Conservation (phyloP, 1,140 invertebrate genomes). For the Cydia fagiglandana region DNA sequence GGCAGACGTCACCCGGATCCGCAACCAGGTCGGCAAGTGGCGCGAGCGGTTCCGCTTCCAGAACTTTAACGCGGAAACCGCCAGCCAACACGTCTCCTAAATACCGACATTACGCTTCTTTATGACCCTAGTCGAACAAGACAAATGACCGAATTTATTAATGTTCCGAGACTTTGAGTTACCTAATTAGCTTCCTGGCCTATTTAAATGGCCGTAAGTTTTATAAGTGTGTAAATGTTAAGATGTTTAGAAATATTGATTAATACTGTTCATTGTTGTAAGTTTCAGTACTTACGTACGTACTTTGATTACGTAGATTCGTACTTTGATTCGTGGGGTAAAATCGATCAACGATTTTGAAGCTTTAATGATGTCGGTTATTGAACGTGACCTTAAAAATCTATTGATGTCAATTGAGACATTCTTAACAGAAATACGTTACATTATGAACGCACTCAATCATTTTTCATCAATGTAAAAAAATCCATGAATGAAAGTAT, state of each 20-base stretch:
- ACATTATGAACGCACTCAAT: too few relatives aligned
- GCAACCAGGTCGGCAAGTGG: constrained; percentile 80
- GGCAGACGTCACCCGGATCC: constrained; percentile 80
- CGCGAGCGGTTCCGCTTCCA: constrained; percentile 64
- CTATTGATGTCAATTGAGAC: too few relatives aligned
- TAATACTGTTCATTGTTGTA: not conserved
- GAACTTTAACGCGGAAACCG: not conserved
- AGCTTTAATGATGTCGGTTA: too few relatives aligned
- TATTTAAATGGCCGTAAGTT: constrained; percentile 13
- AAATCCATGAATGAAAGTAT: too few relatives aligned
- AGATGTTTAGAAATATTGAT: constrained; percentile 11
- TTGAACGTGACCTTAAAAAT: too few relatives aligned
- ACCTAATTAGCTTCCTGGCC: constrained; percentile 22
- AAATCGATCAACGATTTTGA: too few relatives aligned
- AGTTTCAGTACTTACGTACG: too few relatives aligned
- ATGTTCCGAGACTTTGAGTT: constrained; percentile 22
- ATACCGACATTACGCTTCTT: constrained; percentile 16
- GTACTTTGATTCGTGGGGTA: too few relatives aligned
- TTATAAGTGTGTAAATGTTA: constrained; percentile 23
- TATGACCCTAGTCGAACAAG: constrained; percentile 21
- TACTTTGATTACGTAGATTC: too few relatives aligned
- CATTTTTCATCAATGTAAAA: too few relatives aligned
- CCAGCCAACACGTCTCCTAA: not conserved
- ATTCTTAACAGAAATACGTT: too few relatives aligned
- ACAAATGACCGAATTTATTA: constrained; percentile 31